These are phyloP conservation scores for Chinchilla lanigera DNA, from an alignment of 2,113 vertebrate genomes.

Conservation along the genomic window DNA sequence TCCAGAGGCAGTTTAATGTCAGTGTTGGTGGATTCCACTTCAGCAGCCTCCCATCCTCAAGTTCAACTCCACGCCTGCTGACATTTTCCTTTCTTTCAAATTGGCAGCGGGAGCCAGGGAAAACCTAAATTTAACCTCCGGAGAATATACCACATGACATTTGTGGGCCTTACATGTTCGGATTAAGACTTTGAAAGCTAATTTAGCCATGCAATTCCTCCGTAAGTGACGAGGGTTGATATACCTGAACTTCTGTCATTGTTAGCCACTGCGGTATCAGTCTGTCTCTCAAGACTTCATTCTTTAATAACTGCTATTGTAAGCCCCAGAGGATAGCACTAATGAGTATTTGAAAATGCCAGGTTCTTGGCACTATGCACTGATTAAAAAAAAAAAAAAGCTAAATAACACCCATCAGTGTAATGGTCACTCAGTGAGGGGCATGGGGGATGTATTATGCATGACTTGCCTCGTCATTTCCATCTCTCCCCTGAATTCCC, in stretches of 20 bases:
- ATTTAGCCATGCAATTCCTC: constrained; percentile 86
- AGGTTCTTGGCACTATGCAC: constrained; percentile 68
- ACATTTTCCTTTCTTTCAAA: constrained; percentile 88
- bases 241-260: constrained; percentile 85
- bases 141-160: constrained; percentile 87
- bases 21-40: constrained; percentile 77
- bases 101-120: constrained; percentile 84
- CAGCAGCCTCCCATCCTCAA: constrained; percentile 80
- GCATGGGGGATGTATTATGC: constrained; percentile 66
- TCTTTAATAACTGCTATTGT: constrained; percentile 84
- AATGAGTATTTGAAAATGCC: constrained; percentile 89
- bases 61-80: constrained; percentile 80
- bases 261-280: constrained; percentile 81
- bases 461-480: constrained; percentile 49
- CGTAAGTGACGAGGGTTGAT: constrained; percentile 81
- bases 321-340: constrained; percentile 83
- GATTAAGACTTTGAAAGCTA: constrained; percentile 88
- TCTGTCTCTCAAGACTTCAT: constrained; percentile 77
- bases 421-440: constrained; percentile 58
- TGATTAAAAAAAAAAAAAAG: constrained; percentile 67
- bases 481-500: constrained; percentile 42
- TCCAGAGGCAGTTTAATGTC: constrained; percentile 81
- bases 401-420: constrained; percentile 78
- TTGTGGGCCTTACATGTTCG: constrained; percentile 85
- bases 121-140: constrained; percentile 89